Base-by-base conservation (phyloP, 2,113 vertebrate species). In the Craseonycteris thonglongyai region DNA sequence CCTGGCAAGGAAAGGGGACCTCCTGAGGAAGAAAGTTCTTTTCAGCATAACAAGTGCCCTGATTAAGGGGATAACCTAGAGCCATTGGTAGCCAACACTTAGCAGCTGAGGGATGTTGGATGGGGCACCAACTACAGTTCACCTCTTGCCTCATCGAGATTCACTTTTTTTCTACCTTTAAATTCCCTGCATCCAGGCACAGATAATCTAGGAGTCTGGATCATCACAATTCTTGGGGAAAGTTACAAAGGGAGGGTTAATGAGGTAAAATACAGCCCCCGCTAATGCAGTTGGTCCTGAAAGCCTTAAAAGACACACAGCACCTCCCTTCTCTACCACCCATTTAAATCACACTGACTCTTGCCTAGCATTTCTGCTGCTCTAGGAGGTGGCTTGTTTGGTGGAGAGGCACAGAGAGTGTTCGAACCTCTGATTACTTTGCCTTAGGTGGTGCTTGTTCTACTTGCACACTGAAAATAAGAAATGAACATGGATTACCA, bases 181-280 rank as follows among this genome's bases (percentile, higher is more conserved):
- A 38, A 10, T 38, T 75, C n/a, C 33, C 15, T 49, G 19, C 13
- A 40, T 30, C 2, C 21, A 40, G 7, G 38, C 2, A 47, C 9
- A 49, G 18, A 12, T 59, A 28, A 49, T n/a, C 6, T 42, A 49
- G 21, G 49, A 68, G 58, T 58, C 49, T 33, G 28, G 18, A 58
- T 49, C 40, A 49, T 58, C 19, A 59, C 2, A 65, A 56, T 54
- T 40, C 66, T 51, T 40, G 35, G 26, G 19, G 14, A 75, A 19
- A 54, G 11, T 35, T 63, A 40, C 22, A 40, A 21, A 8, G 16
- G 22, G 11, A 79, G 8, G 7, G 24, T 26, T 78, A 56, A 65
- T 19, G 5, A 1, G 0, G 68, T 65, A 24, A 68, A 68, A 8
- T 35, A n/a, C 1, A 16, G 1, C 11, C 22, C 2, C 24, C 0